These are phyloP conservation scores for Cathartes aura DNA, from an alignment of 2,113 vertebrate species.

Conservation along the genomic window DNA sequence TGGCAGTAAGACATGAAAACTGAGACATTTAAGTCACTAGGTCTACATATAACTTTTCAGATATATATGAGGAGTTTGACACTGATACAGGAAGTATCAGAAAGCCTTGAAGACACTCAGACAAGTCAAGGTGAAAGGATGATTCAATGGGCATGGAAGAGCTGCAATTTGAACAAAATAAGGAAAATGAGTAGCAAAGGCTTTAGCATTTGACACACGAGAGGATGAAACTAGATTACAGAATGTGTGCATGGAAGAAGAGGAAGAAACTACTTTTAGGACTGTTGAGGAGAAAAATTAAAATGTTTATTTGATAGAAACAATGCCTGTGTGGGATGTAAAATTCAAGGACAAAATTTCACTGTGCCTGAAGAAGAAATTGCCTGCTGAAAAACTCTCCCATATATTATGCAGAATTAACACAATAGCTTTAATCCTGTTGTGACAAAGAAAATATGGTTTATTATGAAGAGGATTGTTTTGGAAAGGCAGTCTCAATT, in stretches of 20 bases:
- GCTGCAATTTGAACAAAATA: background rate
- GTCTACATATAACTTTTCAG: background rate
- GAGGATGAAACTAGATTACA: background rate
- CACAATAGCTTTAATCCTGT: background rate
- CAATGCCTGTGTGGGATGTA: background rate
- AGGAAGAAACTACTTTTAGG: background rate
- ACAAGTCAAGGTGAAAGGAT: background rate
- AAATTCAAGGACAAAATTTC: background rate
- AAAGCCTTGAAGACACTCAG: background rate
- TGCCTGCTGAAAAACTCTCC: slow-evolving; percentile 25
- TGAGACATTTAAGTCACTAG: background rate
- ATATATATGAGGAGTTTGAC: background rate
- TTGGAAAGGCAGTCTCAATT: background rate
- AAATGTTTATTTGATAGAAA: background rate
- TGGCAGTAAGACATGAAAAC: background rate
- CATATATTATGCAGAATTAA: background rate
- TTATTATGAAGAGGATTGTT: background rate
- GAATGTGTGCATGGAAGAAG: background rate
- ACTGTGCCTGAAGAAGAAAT: background rate
- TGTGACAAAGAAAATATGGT: background rate
- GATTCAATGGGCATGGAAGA: background rate
- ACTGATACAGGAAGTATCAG: background rate
- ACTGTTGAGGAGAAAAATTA: background rate
- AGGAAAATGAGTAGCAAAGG: background rate
- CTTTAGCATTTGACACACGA: background rate